phyloP scores from a whole-genome alignment of 1,140 invertebrate species.

The Frieseomelitta varia region DNA sequence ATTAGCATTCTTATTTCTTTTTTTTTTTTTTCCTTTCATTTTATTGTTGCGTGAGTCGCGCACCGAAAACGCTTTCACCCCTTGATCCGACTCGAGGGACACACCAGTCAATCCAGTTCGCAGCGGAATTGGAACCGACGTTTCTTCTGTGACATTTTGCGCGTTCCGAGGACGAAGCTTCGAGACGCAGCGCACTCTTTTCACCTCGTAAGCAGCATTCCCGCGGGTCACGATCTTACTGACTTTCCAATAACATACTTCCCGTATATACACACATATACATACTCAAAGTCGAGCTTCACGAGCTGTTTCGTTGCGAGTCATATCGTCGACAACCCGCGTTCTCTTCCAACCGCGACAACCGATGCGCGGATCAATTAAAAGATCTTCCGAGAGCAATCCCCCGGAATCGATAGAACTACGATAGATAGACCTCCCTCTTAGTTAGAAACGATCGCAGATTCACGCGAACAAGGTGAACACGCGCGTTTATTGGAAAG shows the following conservation, averaged over 20 bases:
- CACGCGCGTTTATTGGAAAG: slow-evolving; percentile 34
- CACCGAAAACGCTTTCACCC: slow-evolving; percentile 11
- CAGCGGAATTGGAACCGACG: slow-evolving; percentile 25
- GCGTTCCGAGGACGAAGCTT: slow-evolving; percentile 40
- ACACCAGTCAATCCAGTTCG: neutral
- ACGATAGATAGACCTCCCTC: neutral
- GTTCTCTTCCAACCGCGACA: neutral
- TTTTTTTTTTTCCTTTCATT: too few relatives aligned
- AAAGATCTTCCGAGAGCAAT: neutral
- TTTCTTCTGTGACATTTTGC: slow-evolving; percentile 37
- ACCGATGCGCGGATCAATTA: too few relatives aligned
- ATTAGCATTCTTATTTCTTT: neutral
- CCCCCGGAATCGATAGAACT: neutral
- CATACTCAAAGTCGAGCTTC: too few relatives aligned
- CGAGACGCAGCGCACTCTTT: slow-evolving; percentile 38
- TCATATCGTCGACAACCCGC: neutral
- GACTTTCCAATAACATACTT: slow-evolving; percentile 19
- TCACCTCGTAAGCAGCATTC: slow-evolving; percentile 38
- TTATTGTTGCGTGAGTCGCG: neutral
- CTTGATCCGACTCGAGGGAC: slow-evolving; percentile 29
- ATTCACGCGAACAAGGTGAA: neutral
- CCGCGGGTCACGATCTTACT: slow-evolving; percentile 45
- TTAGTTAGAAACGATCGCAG: neutral
- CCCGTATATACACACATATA: too few relatives aligned
- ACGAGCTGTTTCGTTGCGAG: neutral